phyloP scores from a whole-genome alignment of 1,140 invertebrate species.

The Asbolus verrucosus region DNA sequence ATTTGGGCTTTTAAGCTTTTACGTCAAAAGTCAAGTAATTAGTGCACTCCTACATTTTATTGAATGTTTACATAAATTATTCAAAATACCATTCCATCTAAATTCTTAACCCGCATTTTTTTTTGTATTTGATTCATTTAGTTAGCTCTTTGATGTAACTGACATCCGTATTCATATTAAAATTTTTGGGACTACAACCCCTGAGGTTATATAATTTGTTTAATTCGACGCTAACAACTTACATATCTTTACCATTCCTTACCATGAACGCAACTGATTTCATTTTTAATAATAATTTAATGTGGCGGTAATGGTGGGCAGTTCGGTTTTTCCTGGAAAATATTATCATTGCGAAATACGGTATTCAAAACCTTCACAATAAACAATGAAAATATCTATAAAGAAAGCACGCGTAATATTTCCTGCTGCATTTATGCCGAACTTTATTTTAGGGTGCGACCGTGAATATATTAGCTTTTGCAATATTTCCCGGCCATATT shows the following conservation, averaged over 20 bases:
- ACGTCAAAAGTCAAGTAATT: conserved; percentile 38
- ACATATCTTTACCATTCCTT: neutral
- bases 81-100: conserved; percentile 15
- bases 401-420: conserved; percentile 44
- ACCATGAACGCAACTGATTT: neutral
- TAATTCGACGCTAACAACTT: neutral
- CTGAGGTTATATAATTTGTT: neutral
- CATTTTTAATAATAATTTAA: neutral
- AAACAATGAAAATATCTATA: conserved; percentile 46
- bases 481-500: conserved; percentile 37
- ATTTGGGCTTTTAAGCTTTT: conserved; percentile 43
- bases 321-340: conserved; percentile 1
- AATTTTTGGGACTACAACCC: neutral
- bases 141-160: neutral
- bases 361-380: conserved; percentile 42
- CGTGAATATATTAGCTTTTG: conserved; percentile 45
- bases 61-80: conserved; percentile 38
- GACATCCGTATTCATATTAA: neutral
- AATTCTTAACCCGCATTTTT: conserved; percentile 6
- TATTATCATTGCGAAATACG: conserved; percentile 42
- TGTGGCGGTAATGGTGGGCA: neutral
- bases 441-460: conserved; percentile 44
- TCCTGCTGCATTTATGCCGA: conserved; percentile 45
- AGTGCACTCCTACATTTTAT: conserved; percentile 40
- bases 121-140: neutral